A percentile compares a stretch with the other conserved stretches of the same genome.
These are phyloP conservation scores for Eunapius fragilis DNA, from an alignment of 37 sponge, comb jelly and placozoan genomes.

Conservation along the genomic window DNA sequence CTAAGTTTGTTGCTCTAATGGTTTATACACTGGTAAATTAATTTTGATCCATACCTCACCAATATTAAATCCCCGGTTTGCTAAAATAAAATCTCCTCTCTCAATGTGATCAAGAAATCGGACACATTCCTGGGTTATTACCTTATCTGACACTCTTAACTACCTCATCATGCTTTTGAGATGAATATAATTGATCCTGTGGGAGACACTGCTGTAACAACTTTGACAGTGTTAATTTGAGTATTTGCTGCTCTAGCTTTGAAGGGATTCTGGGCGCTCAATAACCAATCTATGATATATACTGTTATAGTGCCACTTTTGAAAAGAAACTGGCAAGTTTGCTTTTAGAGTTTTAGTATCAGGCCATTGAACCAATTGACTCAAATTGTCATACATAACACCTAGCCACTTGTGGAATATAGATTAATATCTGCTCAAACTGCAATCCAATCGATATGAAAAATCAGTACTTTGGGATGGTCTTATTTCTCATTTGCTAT, in stretches of 20 bases:
- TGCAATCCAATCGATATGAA: too few species aligned
- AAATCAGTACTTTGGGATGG: too few species aligned
- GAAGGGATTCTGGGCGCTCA: background rate
- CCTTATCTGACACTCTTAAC: too few species aligned
- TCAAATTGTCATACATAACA: too few species aligned
- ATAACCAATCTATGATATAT: background rate
- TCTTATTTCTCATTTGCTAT: too few species aligned
- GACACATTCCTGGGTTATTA: conserved; percentile 17
- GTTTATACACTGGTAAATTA: too few species aligned
- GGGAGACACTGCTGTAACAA: conserved; percentile 8
- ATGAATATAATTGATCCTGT: too few species aligned
- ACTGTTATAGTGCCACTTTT: conserved; percentile 1
- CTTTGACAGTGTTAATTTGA: conserved; percentile 9
- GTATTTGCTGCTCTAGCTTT: conserved; percentile 12
- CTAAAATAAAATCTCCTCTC: conserved; percentile 2
- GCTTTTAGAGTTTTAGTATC: background rate
- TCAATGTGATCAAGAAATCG: conserved; percentile 9
- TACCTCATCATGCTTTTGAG: too few species aligned
- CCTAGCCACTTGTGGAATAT: too few species aligned
- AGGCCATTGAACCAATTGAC: conserved; percentile 3
- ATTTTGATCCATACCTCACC: background rate
- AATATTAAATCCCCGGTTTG: conserved; percentile 22
- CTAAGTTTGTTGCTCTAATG: too few species aligned
- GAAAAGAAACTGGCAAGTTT: background rate
- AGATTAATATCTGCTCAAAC: too few species aligned